A percentile compares a stretch with the other conserved stretches of the same genome.
Conservation (phyloP, 2,888 invertebrate species). For the Terebella lapidaria region DNA sequence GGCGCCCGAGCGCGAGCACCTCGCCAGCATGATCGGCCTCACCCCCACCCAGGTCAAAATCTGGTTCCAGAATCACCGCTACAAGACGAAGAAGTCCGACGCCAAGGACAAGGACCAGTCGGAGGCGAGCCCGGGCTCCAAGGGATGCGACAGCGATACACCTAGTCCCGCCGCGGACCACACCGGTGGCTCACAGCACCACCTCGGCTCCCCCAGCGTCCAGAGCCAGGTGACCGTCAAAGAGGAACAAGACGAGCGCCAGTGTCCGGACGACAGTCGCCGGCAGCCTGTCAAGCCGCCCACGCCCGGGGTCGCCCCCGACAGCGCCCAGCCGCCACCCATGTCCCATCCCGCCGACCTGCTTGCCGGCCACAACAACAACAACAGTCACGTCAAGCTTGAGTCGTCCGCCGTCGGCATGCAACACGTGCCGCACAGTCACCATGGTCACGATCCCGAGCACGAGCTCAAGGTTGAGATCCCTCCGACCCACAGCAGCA, state of each 20-base stretch:
- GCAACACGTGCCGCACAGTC: background rate
- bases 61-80: constrained; percentile 32
- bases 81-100: constrained; percentile 28
- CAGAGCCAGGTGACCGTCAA: background rate
- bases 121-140: background rate
- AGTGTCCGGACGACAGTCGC: background rate
- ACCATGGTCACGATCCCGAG: background rate
- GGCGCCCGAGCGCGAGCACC: constrained; percentile 92
- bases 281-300: background rate
- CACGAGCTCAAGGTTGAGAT: background rate
- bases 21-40: constrained; percentile 90
- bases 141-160: background rate
- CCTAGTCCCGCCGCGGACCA: background rate
- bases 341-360: background rate
- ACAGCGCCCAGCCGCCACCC: background rate
- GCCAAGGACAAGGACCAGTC: background rate
- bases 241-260: background rate
- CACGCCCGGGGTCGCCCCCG: background rate
- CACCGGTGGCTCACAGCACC: background rate
- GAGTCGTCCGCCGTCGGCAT: background rate
- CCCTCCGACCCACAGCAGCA: background rate
- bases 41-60: constrained; percentile 86
- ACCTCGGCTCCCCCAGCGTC: background rate
- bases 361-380: background rate
- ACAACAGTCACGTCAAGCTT: background rate